phyloP scores from a whole-genome alignment of 2,113 vertebrate genomes.

The Todiramphus saurophagus region DNA sequence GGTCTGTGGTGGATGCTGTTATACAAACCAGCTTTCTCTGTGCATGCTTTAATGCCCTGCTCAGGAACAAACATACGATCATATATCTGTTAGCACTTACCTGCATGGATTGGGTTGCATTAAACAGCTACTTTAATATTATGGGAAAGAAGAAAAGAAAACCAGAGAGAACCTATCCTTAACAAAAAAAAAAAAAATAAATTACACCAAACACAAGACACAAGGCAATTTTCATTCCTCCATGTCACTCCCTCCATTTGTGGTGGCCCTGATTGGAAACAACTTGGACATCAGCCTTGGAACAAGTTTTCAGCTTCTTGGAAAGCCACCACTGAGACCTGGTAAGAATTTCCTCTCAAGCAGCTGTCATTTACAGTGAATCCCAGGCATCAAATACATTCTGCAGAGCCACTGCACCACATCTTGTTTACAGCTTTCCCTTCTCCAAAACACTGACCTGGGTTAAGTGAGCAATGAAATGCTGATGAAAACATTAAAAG shows the following conservation, averaged over 20 bases:
- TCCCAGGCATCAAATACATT: not conserved
- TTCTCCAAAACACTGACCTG: not conserved
- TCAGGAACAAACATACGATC: not conserved
- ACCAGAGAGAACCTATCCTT: not conserved
- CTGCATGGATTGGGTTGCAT: not conserved
- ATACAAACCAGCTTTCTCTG: not conserved
- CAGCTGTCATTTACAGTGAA: not conserved
- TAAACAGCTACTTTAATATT: not conserved
- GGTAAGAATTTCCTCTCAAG: not conserved
- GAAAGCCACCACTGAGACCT: not conserved
- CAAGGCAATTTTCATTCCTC: not conserved
- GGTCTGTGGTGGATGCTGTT: not conserved
- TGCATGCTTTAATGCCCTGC: not conserved
- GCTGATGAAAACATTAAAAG: not conserved
- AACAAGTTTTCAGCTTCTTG: not conserved
- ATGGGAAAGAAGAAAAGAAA: not conserved
- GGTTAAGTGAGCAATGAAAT: not conserved
- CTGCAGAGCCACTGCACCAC: not conserved
- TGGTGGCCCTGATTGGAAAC: not conserved
- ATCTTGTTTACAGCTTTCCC: not conserved
- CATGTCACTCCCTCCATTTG: not conserved
- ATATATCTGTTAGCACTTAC: not conserved
- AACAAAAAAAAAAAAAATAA: not conserved
- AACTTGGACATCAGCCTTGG: not conserved
- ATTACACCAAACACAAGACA: not conserved